These are phyloP conservation scores for Napeogenes sylphis DNA, from an alignment of 2,888 invertebrate genomes.

Conservation along the genomic window DNA sequence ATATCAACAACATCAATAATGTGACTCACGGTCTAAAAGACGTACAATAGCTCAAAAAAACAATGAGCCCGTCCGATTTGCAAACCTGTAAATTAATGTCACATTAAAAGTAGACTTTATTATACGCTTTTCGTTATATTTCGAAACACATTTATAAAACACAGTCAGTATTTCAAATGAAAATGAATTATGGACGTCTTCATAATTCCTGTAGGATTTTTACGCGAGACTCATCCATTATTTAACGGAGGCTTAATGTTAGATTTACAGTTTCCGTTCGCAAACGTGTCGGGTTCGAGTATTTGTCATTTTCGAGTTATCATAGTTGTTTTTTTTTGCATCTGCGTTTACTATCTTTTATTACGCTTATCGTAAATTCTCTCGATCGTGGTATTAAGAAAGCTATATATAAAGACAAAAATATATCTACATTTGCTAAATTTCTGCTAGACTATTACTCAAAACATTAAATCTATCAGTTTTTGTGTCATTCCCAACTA, in stretches of 20 bases:
- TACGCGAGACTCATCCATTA: slow-evolving; percentile 62
- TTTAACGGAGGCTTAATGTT: slow-evolving; percentile 56
- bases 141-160: slow-evolving; percentile 34
- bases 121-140: slow-evolving; percentile 36
- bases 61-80: no score
- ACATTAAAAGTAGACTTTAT: slow-evolving; percentile 2
- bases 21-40: no score
- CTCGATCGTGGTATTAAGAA: no score
- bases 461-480: no score
- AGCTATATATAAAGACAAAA: slow-evolving; percentile 9
- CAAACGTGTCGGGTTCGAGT: slow-evolving; percentile 38
- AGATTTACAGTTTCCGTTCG: slow-evolving; percentile 63
- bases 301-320: slow-evolving; percentile 41
- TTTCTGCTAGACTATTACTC: not conserved
- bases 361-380: no score
- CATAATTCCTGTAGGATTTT: slow-evolving; percentile 59
- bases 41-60: no score
- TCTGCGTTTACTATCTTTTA: slow-evolving; percentile 17
- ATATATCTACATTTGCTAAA: slow-evolving; percentile 11
- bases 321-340: slow-evolving; percentile 32
- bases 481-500: no score
- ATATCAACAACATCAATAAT: not conserved
- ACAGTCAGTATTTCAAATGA: slow-evolving; percentile 48
- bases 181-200: slow-evolving; percentile 62
- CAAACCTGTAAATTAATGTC: not conserved